Percentiles rank a stretch among this genome's conserved stretches.
Conservation (phyloP, 2,888 invertebrate species). For the Achlya flavicornis region DNA sequence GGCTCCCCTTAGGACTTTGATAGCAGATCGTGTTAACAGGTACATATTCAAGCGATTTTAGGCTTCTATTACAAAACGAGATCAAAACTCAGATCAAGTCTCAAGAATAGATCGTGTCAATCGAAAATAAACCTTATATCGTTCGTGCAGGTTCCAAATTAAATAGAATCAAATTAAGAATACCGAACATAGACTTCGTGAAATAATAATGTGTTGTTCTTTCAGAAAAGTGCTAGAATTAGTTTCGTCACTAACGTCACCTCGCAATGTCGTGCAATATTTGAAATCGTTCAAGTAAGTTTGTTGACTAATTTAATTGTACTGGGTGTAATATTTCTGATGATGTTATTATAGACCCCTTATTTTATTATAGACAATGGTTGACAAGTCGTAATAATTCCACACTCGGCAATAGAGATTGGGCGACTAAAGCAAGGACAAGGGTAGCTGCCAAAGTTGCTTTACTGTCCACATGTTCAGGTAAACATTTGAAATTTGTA, state of each 20-base stretch:
- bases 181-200: no score
- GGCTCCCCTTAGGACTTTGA: slow-evolving; percentile 72
- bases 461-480: slow-evolving; percentile 91
- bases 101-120: no score
- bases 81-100: no score
- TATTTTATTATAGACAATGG: slow-evolving; percentile 61
- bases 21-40: slow-evolving; percentile 76
- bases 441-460: slow-evolving; percentile 94
- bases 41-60: slow-evolving; percentile 29
- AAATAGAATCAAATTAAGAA: no score
- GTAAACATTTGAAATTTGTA: slow-evolving; percentile 59
- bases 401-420: slow-evolving; percentile 56
- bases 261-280: slow-evolving; percentile 94
- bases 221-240: slow-evolving; percentile 92
- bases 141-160: no score
- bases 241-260: slow-evolving; percentile 93
- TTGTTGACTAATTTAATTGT: slow-evolving; percentile 8
- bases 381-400: slow-evolving; percentile 62
- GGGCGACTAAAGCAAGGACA: slow-evolving; percentile 87
- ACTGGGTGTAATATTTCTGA: slow-evolving; percentile 10
- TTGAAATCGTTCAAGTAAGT: slow-evolving; percentile 92
- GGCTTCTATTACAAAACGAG: no score
- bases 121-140: no score
- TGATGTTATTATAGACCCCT: no score
- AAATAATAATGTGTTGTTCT: slow-evolving; percentile 23